Percentiles rank a stretch among this genome's conserved stretches.
Conservation (phyloP, 2,113 vertebrate species). For the Vidua macroura region DNA sequence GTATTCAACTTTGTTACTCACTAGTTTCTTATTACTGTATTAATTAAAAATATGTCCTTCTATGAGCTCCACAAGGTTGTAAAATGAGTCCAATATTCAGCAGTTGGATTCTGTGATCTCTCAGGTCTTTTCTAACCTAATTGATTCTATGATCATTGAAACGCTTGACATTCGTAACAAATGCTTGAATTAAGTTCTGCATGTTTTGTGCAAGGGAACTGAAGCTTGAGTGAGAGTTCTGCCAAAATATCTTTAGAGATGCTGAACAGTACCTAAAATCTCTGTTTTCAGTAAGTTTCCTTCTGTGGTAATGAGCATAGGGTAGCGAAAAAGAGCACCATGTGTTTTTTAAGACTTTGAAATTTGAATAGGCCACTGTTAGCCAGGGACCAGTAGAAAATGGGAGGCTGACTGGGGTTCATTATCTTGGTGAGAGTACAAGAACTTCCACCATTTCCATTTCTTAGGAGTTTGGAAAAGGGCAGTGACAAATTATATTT, state of each 20-base stretch:
- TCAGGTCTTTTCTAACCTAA: not conserved
- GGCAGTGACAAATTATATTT: not conserved
- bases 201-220: not conserved
- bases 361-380: not conserved
- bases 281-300: not conserved
- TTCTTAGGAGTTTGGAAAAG: not conserved
- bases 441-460: not conserved
- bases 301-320: not conserved
- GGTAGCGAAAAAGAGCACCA: not conserved
- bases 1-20: not conserved
- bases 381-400: not conserved
- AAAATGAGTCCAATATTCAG: not conserved
- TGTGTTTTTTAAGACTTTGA: not conserved
- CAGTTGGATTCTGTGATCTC: not conserved
- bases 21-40: not conserved
- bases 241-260: not conserved
- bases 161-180: not conserved
- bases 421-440: not conserved
- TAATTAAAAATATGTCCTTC: not conserved
- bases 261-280: not conserved
- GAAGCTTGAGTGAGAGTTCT: not conserved
- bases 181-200: not conserved
- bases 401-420: not conserved
- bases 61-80: not conserved
- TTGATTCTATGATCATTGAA: not conserved